These are phyloP conservation scores for Cynodonichthys magdalenae DNA, from an alignment of 2,797 vertebrate genomes.

Conservation along the genomic window DNA sequence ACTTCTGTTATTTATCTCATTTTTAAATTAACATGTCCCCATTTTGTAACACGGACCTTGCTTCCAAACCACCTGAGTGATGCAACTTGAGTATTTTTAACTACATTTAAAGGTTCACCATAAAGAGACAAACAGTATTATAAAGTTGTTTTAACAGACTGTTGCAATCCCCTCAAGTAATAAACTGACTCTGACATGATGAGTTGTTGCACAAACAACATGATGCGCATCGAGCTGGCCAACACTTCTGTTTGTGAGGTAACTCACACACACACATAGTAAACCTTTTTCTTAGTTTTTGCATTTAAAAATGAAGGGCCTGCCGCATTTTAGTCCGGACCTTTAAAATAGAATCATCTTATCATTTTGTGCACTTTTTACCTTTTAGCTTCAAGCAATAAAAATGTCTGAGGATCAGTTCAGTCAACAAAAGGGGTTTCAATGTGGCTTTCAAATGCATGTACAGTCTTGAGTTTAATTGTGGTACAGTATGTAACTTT, in stretches of 20 bases:
- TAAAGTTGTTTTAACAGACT: constrained; percentile 23
- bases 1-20: neutral
- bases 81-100: constrained; percentile 13
- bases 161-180: neutral
- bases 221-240: neutral
- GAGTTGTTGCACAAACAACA: neutral
- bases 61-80: neutral
- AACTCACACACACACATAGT: neutral
- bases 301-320: neutral
- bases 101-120: constrained; percentile 10
- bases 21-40: neutral
- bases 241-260: neutral
- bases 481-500: neutral
- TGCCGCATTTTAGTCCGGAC: no score
- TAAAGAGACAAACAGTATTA: constrained; percentile 2
- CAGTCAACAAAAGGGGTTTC: neutral
- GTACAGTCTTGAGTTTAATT: neutral
- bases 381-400: no score
- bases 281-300: neutral
- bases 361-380: no score
- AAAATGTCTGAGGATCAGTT: constrained; percentile 1
- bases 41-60: constrained; percentile 3
- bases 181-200: constrained; percentile 16
- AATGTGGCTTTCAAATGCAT: no score
- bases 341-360: no score